Conservation (phyloP, 2,113 vertebrate species). For the Ciconia boyciana region DNA sequence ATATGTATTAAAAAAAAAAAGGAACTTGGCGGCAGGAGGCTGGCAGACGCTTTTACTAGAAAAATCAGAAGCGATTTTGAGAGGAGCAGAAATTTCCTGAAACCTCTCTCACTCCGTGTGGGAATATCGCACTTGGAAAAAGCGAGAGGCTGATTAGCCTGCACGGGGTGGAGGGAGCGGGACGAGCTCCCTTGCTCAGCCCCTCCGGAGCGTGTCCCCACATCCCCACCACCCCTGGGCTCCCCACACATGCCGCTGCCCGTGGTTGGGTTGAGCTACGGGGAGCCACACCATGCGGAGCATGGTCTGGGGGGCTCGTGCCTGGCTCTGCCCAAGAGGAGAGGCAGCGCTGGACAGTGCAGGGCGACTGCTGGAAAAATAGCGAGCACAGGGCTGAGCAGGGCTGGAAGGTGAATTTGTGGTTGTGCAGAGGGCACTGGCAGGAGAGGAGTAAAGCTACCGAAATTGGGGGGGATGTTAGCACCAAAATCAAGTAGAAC, state of each 20-base stretch:
- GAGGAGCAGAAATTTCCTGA: slow-evolving; percentile 66
- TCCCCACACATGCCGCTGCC: fast-evolving
- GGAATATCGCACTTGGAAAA: slow-evolving; percentile 31
- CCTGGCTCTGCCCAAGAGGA: background rate
- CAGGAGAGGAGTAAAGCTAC: background rate
- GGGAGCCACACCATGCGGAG: fast-evolving
- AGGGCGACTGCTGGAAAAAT: background rate
- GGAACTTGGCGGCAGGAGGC: slow-evolving; percentile 62
- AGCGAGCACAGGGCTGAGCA: background rate
- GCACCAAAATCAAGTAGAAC: background rate
- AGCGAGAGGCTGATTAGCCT: background rate
- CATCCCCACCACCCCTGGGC: background rate
- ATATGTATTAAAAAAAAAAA: slow-evolving; percentile 49
- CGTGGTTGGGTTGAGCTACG: fast-evolving
- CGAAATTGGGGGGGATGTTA: fast-evolving
- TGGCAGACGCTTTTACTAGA: slow-evolving; percentile 73
- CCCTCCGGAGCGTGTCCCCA: background rate
- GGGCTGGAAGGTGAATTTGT: background rate
- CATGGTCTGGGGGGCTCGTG: fast-evolving
- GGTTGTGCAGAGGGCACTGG: background rate
- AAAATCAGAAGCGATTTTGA: slow-evolving; percentile 71
- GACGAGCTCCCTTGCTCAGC: background rate
- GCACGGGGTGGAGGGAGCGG: background rate
- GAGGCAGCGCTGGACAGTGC: background rate
- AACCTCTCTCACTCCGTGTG: slow-evolving; percentile 22